Percentiles rank a stretch among this genome's conserved stretches.
Evolutionary conservation across 2,113 vertebrate genomes (phyloP).

Genomic region (Clinocottus analis): DNA sequence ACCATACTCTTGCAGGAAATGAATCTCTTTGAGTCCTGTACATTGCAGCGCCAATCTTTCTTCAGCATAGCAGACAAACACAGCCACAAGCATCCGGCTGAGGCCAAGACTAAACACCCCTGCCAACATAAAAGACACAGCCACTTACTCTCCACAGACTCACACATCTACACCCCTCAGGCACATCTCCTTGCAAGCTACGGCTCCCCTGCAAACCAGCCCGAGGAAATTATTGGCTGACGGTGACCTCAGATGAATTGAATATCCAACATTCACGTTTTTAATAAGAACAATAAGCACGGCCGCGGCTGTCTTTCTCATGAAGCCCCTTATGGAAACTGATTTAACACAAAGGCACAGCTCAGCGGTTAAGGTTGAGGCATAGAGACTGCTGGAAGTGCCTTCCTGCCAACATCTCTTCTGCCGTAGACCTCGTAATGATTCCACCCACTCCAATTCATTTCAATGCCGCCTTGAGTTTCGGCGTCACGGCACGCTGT

Average conservation of each 20-base stretch:
- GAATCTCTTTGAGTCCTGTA: conserved; percentile 58
- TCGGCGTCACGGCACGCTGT: conserved; percentile 42
- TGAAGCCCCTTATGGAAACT: conserved; percentile 75
- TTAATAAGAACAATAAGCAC: conserved; percentile 77
- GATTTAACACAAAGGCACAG: conserved; percentile 72
- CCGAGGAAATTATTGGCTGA: conserved; percentile 63
- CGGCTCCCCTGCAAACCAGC: conserved; percentile 50
- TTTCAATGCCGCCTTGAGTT: conserved; percentile 53
- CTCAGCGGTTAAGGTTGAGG: conserved; percentile 50
- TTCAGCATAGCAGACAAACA: conserved; percentile 56
- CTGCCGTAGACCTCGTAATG: conserved; percentile 60
- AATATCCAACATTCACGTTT: conserved; percentile 72
- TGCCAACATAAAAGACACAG: conserved; percentile 73
- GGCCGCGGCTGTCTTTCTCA: conserved; percentile 62
- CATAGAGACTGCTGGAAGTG: conserved; percentile 51
- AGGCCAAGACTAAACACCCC: conserved; percentile 71
- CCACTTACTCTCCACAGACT: conserved; percentile 72
- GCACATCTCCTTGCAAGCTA: conserved; percentile 47
- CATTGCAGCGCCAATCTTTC: conserved; percentile 37
- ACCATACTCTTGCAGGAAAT: conserved; percentile 30
- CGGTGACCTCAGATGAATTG: conserved; percentile 63
- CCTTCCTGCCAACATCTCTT: conserved; percentile 61
- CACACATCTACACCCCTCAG: conserved; percentile 55
- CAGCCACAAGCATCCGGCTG: conserved; percentile 65
- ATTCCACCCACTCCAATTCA: conserved; percentile 71